Percentiles rank a stretch among this genome's conserved stretches.
Evolutionary conservation across 2,113 vertebrate species (phyloP).

Genomic region (Ictalurus furcatus): DNA sequence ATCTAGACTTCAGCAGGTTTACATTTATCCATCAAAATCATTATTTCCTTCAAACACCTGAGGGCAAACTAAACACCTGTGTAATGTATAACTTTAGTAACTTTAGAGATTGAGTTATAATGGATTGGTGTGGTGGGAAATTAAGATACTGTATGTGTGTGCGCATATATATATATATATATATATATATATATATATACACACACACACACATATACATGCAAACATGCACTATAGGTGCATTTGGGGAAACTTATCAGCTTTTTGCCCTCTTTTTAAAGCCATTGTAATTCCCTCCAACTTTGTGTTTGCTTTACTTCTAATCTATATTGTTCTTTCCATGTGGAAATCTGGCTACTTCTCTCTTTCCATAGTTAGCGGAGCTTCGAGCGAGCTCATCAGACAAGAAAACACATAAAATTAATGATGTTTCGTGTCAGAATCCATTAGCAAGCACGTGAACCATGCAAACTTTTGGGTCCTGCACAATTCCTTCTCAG

Average conservation of each 20-base stretch:
- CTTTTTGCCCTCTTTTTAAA: constrained; percentile 66
- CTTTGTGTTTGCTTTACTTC: constrained; percentile 76
- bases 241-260: constrained; percentile 55
- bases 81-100: constrained; percentile 44
- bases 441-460: constrained; percentile 66
- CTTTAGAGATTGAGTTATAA: constrained; percentile 19
- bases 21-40: constrained; percentile 58
- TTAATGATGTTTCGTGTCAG: constrained; percentile 76
- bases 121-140: constrained; percentile 37
- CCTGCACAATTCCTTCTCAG: constrained; percentile 40
- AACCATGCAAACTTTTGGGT: constrained; percentile 45
- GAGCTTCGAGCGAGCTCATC: constrained; percentile 82
- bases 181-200: neutral
- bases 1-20: constrained; percentile 45
- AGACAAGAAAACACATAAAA: constrained; percentile 82
- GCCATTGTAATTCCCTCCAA: constrained; percentile 66
- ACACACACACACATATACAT: too few relatives aligned
- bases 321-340: constrained; percentile 77
- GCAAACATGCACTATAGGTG: neutral
- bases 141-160: constrained; percentile 28
- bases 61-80: constrained; percentile 56
- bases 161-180: neutral
- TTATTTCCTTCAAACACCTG: constrained; percentile 44
- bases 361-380: constrained; percentile 75
- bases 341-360: constrained; percentile 75